These are phyloP conservation scores for Stichopus horrens DNA, from an alignment of 53 echinoderm and acorn worm species.

Conservation along the genomic window DNA sequence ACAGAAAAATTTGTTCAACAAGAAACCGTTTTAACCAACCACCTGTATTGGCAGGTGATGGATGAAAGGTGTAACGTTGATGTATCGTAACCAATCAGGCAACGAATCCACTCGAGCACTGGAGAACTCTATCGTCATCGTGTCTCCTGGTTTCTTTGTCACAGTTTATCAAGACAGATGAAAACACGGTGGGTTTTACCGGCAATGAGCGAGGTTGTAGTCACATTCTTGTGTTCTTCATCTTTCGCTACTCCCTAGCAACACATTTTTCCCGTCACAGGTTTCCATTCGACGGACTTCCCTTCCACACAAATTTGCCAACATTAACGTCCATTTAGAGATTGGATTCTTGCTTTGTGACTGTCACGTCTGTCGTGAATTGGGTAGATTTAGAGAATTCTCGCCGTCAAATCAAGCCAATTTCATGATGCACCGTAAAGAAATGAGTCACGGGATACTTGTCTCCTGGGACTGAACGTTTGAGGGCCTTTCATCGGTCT, in stretches of 20 bases:
- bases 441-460: background rate
- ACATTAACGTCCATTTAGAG: constrained; percentile 18
- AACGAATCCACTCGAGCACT: too few relatives aligned
- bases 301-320: background rate
- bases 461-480: background rate
- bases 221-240: background rate
- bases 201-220: too few relatives aligned
- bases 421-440: background rate
- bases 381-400: constrained; percentile 7
- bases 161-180: too few relatives aligned
- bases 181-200: too few relatives aligned
- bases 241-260: background rate
- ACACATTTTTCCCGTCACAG: background rate
- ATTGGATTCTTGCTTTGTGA: background rate
- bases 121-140: too few relatives aligned
- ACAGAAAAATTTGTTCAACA: too few relatives aligned
- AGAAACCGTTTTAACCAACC: too few relatives aligned
- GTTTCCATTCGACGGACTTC: background rate
- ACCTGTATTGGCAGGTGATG: too few relatives aligned
- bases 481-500: background rate
- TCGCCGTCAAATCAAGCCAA: background rate
- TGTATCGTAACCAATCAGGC: too few relatives aligned
- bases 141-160: too few relatives aligned
- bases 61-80: too few relatives aligned
- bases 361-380: constrained; percentile 1